Conservation (phyloP, 2,113 vertebrate genomes). For the Cebus imitator region DNA sequence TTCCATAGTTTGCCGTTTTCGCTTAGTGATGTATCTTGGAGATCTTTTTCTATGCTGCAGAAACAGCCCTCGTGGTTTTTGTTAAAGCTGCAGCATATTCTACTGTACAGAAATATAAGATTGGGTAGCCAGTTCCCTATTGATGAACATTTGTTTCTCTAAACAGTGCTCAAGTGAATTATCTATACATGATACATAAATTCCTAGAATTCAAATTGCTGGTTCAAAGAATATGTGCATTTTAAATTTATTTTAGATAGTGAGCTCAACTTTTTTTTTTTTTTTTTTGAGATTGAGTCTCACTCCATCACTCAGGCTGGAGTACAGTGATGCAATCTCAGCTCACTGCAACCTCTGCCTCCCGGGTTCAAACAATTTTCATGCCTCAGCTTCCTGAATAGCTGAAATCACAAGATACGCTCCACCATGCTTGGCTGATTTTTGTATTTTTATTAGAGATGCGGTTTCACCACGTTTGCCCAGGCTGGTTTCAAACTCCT, state of each 20-base stretch:
- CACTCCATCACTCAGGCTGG: too few relatives aligned
- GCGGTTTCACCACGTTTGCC: too few relatives aligned
- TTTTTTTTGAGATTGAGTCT: not conserved
- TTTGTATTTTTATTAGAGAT: too few relatives aligned
- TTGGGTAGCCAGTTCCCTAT: not conserved
- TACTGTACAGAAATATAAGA: not conserved
- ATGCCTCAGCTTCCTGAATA: too few relatives aligned
- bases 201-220: not conserved
- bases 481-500: too few relatives aligned
- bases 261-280: not conserved
- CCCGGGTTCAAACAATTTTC: too few relatives aligned
- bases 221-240: not conserved
- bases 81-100: not conserved
- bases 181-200: not conserved
- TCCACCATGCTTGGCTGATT: too few relatives aligned
- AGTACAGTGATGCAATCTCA: too few relatives aligned
- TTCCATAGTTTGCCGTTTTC: not conserved
- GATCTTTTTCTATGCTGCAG: not conserved
- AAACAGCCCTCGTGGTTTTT: not conserved
- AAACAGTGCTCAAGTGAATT: not conserved
- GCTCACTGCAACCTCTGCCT: too few relatives aligned
- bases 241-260: slow-evolving; percentile 5
- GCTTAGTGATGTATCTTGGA: not conserved
- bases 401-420: not conserved
- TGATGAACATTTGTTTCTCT: not conserved